Evolutionary conservation across 2,113 vertebrate species (phyloP).

Genomic region (Nothobranchius kuhntae): DNA sequence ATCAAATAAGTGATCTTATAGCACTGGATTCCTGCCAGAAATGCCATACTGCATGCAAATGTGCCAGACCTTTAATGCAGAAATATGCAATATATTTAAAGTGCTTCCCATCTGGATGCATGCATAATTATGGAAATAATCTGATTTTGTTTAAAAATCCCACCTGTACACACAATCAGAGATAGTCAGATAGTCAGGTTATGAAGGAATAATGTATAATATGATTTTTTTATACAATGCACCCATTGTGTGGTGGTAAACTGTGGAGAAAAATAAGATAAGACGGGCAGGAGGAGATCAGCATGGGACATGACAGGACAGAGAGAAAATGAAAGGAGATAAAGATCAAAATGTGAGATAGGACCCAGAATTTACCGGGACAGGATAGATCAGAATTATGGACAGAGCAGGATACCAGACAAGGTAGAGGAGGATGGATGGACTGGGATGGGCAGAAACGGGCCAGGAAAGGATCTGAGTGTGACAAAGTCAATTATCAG

Average conservation of each 20-base stretch:
- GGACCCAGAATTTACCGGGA: not conserved
- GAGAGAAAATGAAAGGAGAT: not conserved
- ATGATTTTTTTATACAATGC: not conserved
- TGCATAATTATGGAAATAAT: slow-evolving; percentile 26
- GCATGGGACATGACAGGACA: not conserved
- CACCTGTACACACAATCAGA: slow-evolving; percentile 3
- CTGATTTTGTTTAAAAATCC: slow-evolving; percentile 6
- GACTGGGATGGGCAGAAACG: not conserved
- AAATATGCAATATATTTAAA: slow-evolving; percentile 58
- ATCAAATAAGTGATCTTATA: slow-evolving; percentile 78
- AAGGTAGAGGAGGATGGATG: not conserved
- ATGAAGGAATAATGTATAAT: not conserved
- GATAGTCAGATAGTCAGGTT: not conserved
- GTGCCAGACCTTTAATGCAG: slow-evolving; percentile 51
- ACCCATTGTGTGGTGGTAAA: not conserved
- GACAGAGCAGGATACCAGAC: not conserved
- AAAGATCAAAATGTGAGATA: not conserved
- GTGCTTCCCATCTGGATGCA: slow-evolving; percentile 25
- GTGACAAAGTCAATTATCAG: not conserved
- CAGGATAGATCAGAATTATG: not conserved
- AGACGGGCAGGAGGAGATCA: not conserved
- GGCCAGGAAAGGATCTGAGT: not conserved
- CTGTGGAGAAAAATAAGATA: not conserved
- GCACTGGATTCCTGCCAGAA: slow-evolving; percentile 65
- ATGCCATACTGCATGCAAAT: slow-evolving; percentile 68